These are phyloP conservation scores for Drosophila lutescens DNA, from an alignment of 2,888 invertebrate genomes.

Conservation along the genomic window DNA sequence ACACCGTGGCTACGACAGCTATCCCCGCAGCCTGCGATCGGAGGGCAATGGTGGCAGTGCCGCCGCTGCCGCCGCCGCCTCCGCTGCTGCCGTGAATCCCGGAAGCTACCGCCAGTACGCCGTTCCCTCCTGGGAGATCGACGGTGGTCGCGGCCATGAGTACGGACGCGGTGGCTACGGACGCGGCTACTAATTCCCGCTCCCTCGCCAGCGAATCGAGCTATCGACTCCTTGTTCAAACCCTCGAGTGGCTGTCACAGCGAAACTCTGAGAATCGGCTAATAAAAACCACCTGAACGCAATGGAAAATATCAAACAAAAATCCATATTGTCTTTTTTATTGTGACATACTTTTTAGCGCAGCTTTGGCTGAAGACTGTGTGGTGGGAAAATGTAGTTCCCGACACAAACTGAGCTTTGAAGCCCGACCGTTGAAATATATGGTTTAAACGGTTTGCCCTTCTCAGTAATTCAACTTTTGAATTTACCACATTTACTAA, in stretches of 20 bases:
- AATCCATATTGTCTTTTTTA: conserved; percentile 17
- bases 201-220: neutral
- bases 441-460: no score
- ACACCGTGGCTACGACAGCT: conserved; percentile 23
- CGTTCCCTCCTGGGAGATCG: conserved; percentile 48
- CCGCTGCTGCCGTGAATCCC: conserved; percentile 38
- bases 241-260: conserved; percentile 38
- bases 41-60: conserved; percentile 33
- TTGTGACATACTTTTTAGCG: conserved; percentile 25
- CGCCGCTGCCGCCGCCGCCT: conserved; percentile 67
- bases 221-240: conserved; percentile 19
- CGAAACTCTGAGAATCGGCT: conserved; percentile 49
- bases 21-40: conserved; percentile 22
- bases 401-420: neutral
- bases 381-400: neutral
- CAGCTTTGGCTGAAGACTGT: neutral
- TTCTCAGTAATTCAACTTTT: no score
- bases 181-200: conserved; percentile 50
- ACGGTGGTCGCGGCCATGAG: conserved; percentile 36
- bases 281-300: conserved; percentile 41
- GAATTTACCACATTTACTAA: no score
- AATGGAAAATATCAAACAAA: conserved; percentile 66
- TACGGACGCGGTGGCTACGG: conserved; percentile 27
- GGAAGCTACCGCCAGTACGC: conserved; percentile 51
- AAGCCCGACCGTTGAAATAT: no score